A percentile compares a stretch with the other conserved stretches of the same genome.
Conservation (phyloP, 2,113 vertebrate species). For the Corythornis vintsioides region DNA sequence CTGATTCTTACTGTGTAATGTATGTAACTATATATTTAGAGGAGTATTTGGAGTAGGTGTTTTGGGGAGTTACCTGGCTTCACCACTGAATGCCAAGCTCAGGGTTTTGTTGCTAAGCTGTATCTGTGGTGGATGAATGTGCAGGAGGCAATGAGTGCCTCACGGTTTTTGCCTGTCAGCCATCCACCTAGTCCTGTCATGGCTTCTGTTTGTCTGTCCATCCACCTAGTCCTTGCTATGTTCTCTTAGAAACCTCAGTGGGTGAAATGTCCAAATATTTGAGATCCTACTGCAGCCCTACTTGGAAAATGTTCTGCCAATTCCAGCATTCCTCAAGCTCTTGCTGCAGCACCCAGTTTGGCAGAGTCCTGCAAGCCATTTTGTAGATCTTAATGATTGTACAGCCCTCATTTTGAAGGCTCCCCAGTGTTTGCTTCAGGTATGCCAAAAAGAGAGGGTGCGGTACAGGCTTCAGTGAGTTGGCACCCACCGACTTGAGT, state of each 20-base stretch:
- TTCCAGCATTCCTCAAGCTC: background rate
- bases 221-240: background rate
- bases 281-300: background rate
- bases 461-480: background rate
- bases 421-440: conserved; percentile 2
- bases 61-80: background rate
- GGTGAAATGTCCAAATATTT: background rate
- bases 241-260: fast-evolving
- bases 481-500: conserved; percentile 52
- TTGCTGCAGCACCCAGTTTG: background rate
- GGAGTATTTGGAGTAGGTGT: background rate
- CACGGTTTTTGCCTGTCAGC: background rate
- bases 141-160: background rate
- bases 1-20: background rate
- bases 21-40: background rate
- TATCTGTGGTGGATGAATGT: background rate
- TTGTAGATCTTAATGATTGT: conserved; percentile 11
- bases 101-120: background rate
- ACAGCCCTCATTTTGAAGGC: conserved; percentile 42
- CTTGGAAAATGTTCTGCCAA: background rate
- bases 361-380: conserved; percentile 25
- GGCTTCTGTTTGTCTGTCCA: background rate
- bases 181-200: background rate
- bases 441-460: conserved; percentile 48
- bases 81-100: background rate